phyloP scores from a whole-genome alignment of 2,113 vertebrate species.

The Myanophis thanlyinensis region DNA sequence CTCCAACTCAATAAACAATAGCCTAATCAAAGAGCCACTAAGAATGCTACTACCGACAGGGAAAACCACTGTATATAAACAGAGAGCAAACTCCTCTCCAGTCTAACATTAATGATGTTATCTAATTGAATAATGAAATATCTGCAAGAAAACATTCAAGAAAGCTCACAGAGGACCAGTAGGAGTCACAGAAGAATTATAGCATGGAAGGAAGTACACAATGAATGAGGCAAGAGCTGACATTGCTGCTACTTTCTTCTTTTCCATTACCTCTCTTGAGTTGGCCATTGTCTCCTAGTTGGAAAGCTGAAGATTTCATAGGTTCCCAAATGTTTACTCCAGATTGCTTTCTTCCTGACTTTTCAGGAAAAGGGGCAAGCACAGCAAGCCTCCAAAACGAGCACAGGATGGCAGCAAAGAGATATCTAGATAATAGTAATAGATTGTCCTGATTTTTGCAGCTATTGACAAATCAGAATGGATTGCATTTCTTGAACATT shows the following conservation, averaged over 20 bases:
- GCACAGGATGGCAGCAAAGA: background rate
- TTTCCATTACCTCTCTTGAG: background rate
- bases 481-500: background rate
- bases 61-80: background rate
- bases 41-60: background rate
- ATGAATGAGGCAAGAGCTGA: background rate
- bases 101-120: background rate
- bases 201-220: background rate
- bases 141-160: background rate
- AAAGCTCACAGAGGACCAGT: too few species aligned
- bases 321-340: background rate
- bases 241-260: background rate
- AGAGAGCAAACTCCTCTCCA: background rate
- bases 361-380: background rate
- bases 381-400: background rate
- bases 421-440: background rate
- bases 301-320: background rate
- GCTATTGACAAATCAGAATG: background rate
- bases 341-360: background rate
- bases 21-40: background rate
- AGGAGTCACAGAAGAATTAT: background rate
- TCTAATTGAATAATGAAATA: background rate
- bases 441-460: background rate
- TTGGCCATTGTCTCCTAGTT: background rate
- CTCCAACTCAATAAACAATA: background rate